phyloP scores from a whole-genome alignment of 1,140 invertebrate species.

The Brachionus asplanchnoidis region DNA sequence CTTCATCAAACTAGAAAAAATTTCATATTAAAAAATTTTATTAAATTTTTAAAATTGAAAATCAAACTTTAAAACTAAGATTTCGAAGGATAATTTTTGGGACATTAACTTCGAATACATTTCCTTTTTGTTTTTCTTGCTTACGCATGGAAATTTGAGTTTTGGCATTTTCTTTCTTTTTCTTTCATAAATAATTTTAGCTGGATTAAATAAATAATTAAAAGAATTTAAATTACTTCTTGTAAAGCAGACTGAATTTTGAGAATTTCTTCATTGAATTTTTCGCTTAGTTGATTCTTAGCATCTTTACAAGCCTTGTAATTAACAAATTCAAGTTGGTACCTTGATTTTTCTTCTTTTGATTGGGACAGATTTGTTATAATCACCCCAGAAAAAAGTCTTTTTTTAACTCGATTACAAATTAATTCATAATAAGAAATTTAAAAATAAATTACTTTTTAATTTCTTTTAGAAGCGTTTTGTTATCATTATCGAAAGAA shows the following conservation, averaged over 20 bases:
- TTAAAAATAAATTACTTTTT: background rate
- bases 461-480: background rate
- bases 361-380: background rate
- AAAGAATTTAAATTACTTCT: background rate
- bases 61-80: conserved; percentile 36
- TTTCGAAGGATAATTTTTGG: conserved; percentile 37
- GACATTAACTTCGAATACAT: conserved; percentile 18
- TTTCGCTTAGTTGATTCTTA: background rate
- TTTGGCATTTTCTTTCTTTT: conserved; percentile 22
- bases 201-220: background rate
- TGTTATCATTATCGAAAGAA: background rate
- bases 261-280: background rate
- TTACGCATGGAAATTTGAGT: background rate
- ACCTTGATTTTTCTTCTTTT: background rate
- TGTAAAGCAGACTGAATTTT: conserved; percentile 29
- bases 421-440: too few species aligned
- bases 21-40: background rate
- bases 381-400: background rate
- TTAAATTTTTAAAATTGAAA: background rate
- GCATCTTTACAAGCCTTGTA: background rate
- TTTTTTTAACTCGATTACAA: background rate
- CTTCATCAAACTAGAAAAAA: conserved; percentile 27
- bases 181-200: background rate
- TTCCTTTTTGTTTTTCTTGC: background rate
- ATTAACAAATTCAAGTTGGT: conserved; percentile 11